phyloP scores from a whole-genome alignment of 2,113 vertebrate species.

The Agapornis roseicollis region DNA sequence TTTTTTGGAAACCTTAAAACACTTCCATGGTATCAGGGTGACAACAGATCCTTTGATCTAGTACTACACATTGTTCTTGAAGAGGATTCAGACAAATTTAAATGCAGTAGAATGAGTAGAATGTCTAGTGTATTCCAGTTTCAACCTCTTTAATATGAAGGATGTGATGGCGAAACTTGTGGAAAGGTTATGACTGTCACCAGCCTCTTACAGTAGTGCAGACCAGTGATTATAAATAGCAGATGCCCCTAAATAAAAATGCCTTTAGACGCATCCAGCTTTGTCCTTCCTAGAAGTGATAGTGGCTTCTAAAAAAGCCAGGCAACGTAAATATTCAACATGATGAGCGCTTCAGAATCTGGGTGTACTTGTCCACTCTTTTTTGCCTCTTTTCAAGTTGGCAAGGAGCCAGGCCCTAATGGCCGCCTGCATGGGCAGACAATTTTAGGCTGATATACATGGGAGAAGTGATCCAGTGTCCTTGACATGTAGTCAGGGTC shows the following conservation, averaged over 20 bases:
- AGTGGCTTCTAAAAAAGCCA: conserved; percentile 20
- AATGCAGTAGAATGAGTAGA: neutral
- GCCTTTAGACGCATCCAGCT: neutral
- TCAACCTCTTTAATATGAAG: neutral
- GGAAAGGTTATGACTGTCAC: conserved; percentile 35
- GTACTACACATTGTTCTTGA: neutral
- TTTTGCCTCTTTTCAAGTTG: neutral
- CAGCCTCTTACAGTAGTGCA: conserved; percentile 12
- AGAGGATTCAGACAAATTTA: neutral
- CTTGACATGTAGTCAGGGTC: neutral
- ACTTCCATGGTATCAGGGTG: neutral
- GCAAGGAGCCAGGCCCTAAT: neutral
- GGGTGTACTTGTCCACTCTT: neutral
- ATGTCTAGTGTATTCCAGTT: neutral
- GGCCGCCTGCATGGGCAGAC: neutral
- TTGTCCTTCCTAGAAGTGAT: neutral
- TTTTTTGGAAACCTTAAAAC: neutral
- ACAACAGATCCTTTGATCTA: neutral
- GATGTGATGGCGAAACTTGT: neutral
- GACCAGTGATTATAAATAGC: neutral
- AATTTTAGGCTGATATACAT: neutral
- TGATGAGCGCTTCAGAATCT: neutral
- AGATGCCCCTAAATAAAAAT: conserved; percentile 37
- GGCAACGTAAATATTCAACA: neutral
- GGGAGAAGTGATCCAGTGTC: neutral